These are phyloP conservation scores for Poecilia latipinna DNA, from an alignment of 2,113 vertebrate genomes.

Conservation along the genomic window DNA sequence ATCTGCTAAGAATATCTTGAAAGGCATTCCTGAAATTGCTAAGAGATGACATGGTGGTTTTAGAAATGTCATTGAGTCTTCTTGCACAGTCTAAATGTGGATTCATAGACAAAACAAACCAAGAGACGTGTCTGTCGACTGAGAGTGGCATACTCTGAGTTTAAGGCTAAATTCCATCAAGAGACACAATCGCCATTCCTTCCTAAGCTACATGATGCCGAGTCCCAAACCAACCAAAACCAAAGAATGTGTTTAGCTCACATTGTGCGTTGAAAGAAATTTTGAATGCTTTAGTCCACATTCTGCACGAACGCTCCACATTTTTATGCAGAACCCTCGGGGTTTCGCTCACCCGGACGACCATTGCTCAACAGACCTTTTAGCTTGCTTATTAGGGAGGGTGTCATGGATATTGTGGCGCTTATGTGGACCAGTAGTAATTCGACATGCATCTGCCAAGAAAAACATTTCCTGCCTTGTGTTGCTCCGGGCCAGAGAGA, in stretches of 20 bases:
- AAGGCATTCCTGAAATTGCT: constrained; percentile 44
- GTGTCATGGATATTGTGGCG: constrained; percentile 62
- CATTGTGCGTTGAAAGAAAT: constrained; percentile 59
- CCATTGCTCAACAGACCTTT: constrained; percentile 64
- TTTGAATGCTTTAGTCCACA: constrained; percentile 58
- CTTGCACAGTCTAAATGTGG: constrained; percentile 43
- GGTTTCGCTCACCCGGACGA: constrained; percentile 38
- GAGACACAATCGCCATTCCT: constrained; percentile 60
- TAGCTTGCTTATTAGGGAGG: constrained; percentile 64
- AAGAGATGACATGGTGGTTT: constrained; percentile 27
- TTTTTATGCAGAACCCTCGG: constrained; percentile 63
- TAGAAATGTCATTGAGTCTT: constrained; percentile 45
- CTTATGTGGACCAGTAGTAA: constrained; percentile 62
- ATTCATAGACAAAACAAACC: constrained; percentile 60
- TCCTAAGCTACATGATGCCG: constrained; percentile 63
- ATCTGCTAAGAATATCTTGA: constrained; percentile 56
- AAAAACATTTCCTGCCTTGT: constrained; percentile 78
- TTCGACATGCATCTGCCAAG: constrained; percentile 78
- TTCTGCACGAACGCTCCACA: constrained; percentile 49
- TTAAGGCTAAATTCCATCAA: constrained; percentile 61
- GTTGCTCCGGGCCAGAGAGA: constrained; percentile 54
- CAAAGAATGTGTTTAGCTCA: constrained; percentile 53
- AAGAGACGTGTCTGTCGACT: constrained; percentile 21
- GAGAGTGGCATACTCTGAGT: constrained; percentile 53
- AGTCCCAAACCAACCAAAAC: constrained; percentile 52